Base-by-base conservation (phyloP, 2,888 invertebrate species). In the Nephrocerus scutellatus region DNA sequence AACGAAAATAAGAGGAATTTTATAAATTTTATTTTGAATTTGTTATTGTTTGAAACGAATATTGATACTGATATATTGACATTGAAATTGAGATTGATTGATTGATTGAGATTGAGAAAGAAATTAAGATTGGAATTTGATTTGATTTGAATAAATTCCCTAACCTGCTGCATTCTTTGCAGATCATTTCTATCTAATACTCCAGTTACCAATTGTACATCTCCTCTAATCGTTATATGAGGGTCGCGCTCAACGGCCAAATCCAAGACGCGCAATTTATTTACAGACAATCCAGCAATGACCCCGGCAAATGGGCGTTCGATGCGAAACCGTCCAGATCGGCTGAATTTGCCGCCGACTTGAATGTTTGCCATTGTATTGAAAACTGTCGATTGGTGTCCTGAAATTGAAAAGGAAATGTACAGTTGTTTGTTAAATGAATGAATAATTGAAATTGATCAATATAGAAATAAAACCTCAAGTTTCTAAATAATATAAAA, bases 301-400 rank as follows among this genome's bases (percentile, higher is more conserved):
- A 90, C 83, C 1, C 95, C 96, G 41, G 82, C 75, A 70, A 91
- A 93, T 3, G 89, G 80, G 25, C 86, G 74, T 55, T 83, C 82
- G 32, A 87, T 79, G 47, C 76, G 68, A 36, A 75, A 77, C 54
- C 80, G 80, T 34, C 79, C 76, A 22, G 60, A 58, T 33, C 68
- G 65, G 41, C 66, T 66, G 28, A 62, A 60, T 60, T 82, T 80
- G 1, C 93, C 93, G 5, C 95, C 95, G 19, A 93, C 79, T 52
- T 87, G 85, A 26, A 95, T 81, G 29, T 81, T 82, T 2, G 90
- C 83, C 75, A 92, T 91, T 57, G 85, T 84, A 71, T 95, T 93
- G 74, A 95, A 93, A 21, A 90, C 85, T 36, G 80, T 80, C 31
- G 85, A 78, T 51, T 89, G 87, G 50, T 82, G 82, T 10, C 87